Percentiles rank a stretch among this genome's conserved stretches.
These are phyloP conservation scores for Pseudomyrmex dendroicus DNA, from an alignment of 1,140 invertebrate species.

Conservation along the genomic window DNA sequence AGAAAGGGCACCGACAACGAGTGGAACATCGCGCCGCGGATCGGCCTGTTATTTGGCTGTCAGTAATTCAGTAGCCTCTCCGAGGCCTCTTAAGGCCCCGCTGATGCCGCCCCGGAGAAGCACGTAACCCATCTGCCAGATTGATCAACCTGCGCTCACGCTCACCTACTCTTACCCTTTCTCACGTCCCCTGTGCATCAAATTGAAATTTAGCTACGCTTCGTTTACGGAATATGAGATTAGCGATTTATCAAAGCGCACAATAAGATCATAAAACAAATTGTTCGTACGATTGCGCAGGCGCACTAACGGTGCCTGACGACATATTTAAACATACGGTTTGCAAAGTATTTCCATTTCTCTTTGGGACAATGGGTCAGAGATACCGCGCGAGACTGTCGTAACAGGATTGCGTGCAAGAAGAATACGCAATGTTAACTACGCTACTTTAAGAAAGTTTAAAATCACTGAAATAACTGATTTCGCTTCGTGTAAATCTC, in stretches of 20 bases:
- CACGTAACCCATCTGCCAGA: slow-evolving; percentile 73
- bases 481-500: slow-evolving; percentile 6
- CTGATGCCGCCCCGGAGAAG: slow-evolving; percentile 72
- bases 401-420: slow-evolving; percentile 2
- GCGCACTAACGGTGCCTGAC: slow-evolving; percentile 21
- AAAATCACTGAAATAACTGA: slow-evolving; percentile 6
- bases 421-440: slow-evolving; percentile 28
- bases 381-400: neutral
- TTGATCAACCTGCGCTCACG: slow-evolving; percentile 75
- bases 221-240: slow-evolving; percentile 24
- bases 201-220: slow-evolving; percentile 33
- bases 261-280: slow-evolving; percentile 27
- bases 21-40: slow-evolving; percentile 70
- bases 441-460: slow-evolving; percentile 21
- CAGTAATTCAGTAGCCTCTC: slow-evolving; percentile 80
- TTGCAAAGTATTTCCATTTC: slow-evolving; percentile 25
- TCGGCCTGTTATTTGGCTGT: slow-evolving; percentile 81
- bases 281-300: slow-evolving; percentile 2
- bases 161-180: slow-evolving; percentile 40
- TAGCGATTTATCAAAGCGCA: neutral
- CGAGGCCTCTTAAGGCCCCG: slow-evolving; percentile 70
- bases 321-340: slow-evolving; percentile 16
- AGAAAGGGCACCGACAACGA: slow-evolving; percentile 74
- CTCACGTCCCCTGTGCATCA: slow-evolving; percentile 32
- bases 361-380: slow-evolving; percentile 36